phyloP scores from a whole-genome alignment of 1,140 invertebrate genomes.

The Lepeophtheirus salmonis region DNA sequence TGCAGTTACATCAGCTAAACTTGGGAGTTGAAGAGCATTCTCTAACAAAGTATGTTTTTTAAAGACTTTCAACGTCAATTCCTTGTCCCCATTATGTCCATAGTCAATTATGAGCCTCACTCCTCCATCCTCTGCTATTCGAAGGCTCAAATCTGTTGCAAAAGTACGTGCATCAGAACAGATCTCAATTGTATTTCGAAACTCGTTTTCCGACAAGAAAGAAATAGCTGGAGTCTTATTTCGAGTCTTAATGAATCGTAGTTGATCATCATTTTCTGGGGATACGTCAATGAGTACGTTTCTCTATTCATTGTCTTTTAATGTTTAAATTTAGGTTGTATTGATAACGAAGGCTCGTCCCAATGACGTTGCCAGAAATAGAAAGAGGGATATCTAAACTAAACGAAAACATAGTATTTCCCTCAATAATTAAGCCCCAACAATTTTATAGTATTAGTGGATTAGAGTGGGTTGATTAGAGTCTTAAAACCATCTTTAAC shows the following conservation, averaged over 20 bases:
- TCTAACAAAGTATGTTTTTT: constrained; percentile 53
- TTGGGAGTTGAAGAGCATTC: constrained; percentile 60
- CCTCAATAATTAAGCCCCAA: too few species aligned
- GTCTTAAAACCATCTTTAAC: too few species aligned
- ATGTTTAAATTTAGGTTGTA: too few species aligned
- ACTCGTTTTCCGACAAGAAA: constrained; percentile 20
- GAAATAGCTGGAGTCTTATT: not conserved
- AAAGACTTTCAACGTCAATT: constrained; percentile 65
- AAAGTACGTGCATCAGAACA: constrained; percentile 52
- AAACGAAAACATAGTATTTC: too few species aligned
- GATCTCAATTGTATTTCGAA: constrained; percentile 40
- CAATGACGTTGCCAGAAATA: too few species aligned
- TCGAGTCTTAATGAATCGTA: not conserved
- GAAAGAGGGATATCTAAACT: too few species aligned
- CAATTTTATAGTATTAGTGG: too few species aligned
- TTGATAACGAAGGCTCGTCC: too few species aligned
- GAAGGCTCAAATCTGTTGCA: constrained; percentile 46
- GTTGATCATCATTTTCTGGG: constrained; percentile 23
- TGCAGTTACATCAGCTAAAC: constrained; percentile 72
- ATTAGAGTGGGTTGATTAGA: too few species aligned
- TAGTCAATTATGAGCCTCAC: constrained; percentile 77
- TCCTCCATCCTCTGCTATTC: constrained; percentile 58
- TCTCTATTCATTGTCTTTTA: constrained; percentile 51
- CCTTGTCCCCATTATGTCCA: constrained; percentile 67
- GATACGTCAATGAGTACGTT: constrained; percentile 72